Base-by-base conservation (phyloP, 2,888 invertebrate species). In the Odontothrips loti region DNA sequence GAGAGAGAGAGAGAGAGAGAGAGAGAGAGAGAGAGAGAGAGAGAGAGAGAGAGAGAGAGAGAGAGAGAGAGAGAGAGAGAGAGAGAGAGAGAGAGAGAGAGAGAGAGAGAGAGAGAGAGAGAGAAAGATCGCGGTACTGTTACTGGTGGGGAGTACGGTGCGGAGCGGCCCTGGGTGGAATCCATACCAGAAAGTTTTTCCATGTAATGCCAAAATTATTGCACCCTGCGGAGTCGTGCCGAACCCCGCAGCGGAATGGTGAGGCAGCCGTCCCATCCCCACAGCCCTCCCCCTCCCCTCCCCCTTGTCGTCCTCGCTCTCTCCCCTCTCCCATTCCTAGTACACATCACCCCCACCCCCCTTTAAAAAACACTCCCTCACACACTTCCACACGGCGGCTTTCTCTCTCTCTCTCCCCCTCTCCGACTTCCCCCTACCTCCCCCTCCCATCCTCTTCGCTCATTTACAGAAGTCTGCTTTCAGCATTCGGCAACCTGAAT, bases 141-240 rank as follows among this genome's bases (percentile, higher is more conserved):
- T 23, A 23, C 27, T 23, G 68, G 68, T 23, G 68, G 34, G 34
- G 34, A 6, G 34, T 43, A 43, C 34, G 34, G 34, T 43, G 34
- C 34, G 34, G 34, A n/a, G 34, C 34, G 34, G 34, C 34, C 34
- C 34, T 43, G 68, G 68, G 68, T 75, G 68, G 68, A 75, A 75
- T 75, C 68, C 68, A 75, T 75, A 75, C 68, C 68, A 75, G 68
- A 75, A 75, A 75, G 68, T 75, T 75, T 75, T 75, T 75, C 68
- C 68, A 75, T 75, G 68, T 75, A 75, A 75, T 75, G 68, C 68
- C 23, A 75, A 75, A 75, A 75, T 75, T 75, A 75, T 75, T 75
- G 68, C 68, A 75, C 68, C 68, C 68, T 75, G 68, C 27, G 68
- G 68, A 75, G 68, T 75, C 68, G 68, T 75, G 68, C 68, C 68